Conservation (phyloP, 2,113 vertebrate genomes). For the Siniperca knerii region DNA sequence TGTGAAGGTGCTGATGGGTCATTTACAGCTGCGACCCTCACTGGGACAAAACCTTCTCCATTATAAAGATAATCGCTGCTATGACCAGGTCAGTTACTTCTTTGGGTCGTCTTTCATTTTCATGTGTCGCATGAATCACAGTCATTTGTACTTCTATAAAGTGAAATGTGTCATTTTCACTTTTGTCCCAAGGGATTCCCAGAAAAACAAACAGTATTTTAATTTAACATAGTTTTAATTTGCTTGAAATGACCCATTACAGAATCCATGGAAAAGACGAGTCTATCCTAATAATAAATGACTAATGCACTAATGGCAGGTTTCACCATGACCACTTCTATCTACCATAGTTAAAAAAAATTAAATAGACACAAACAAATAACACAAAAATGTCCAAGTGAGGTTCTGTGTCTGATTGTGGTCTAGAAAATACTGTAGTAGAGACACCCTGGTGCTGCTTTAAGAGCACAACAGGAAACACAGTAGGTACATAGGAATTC, state of each 20-base stretch:
- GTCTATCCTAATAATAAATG: neutral
- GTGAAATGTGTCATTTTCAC: neutral
- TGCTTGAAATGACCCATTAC: neutral
- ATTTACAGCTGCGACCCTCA: neutral
- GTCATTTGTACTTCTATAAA: neutral
- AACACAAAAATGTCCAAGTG: neutral
- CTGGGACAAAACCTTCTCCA: neutral
- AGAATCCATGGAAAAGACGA: neutral
- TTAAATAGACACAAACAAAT: neutral
- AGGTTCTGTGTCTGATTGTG: neutral
- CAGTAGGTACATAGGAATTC: neutral
- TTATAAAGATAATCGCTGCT: neutral
- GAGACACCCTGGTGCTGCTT: neutral
- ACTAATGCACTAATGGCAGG: neutral
- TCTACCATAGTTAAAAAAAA: neutral
- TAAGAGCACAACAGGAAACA: neutral
- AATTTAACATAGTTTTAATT: slow-evolving; percentile 6
- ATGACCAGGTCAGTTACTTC: neutral
- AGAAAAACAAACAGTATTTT: neutral
- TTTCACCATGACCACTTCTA: slow-evolving; percentile 9
- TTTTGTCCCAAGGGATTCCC: neutral
- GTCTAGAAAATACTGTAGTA: neutral
- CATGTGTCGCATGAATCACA: neutral
- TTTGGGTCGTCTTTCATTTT: neutral
- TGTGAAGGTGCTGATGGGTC: neutral